phyloP scores from a whole-genome alignment of 2,888 invertebrate genomes.

The Rhabditophanes sp. region DNA sequence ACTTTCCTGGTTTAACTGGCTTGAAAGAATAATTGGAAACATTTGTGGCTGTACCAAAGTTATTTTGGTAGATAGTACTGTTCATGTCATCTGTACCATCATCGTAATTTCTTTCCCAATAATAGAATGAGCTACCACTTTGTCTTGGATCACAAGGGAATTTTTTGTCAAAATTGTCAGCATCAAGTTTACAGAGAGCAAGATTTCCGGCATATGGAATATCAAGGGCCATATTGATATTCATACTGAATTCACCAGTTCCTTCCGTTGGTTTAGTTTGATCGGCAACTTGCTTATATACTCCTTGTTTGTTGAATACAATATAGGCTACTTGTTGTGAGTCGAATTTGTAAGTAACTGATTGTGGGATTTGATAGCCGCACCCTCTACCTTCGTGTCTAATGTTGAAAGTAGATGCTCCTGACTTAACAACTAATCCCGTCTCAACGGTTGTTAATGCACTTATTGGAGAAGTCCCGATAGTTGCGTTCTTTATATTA shows the following conservation, averaged over 20 bases:
- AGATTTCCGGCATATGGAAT: background rate
- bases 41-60: background rate
- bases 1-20: constrained; percentile 32
- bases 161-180: background rate
- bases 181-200: background rate
- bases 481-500: too few relatives aligned
- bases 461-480: too few relatives aligned
- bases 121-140: constrained; percentile 1
- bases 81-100: background rate
- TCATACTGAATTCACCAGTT: constrained; percentile 16
- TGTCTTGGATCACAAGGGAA: constrained; percentile 2
- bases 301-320: constrained; percentile 3
- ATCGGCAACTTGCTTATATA: background rate
- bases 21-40: constrained; percentile 17
- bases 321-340: background rate
- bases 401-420: background rate
- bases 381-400: background rate
- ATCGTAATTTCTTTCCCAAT: background rate
- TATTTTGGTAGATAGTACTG: background rate
- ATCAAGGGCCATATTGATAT: background rate
- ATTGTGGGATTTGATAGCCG: background rate
- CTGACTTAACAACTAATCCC: background rate
- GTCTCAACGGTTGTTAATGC: too few relatives aligned
- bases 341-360: constrained; percentile 3
- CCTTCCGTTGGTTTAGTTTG: constrained; percentile 15